phyloP scores from a whole-genome alignment of 2,888 invertebrate genomes.

The Argyra leucocephala region DNA sequence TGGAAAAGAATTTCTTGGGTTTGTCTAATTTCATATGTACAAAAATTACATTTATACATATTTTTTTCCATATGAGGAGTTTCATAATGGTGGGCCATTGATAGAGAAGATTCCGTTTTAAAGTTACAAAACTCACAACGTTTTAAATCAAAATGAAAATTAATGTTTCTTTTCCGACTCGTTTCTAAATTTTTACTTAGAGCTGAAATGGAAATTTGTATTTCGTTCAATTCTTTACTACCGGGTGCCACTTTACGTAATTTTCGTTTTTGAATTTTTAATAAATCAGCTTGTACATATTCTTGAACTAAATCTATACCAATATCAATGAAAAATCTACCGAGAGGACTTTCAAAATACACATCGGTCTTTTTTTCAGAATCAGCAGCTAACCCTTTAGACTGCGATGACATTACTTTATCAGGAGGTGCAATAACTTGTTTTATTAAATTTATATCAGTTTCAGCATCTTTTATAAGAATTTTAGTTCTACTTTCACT shows the following conservation, averaged over 20 bases:
- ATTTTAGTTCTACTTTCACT: constrained; percentile 45
- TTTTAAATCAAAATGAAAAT: constrained; percentile 62
- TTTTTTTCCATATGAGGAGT: constrained; percentile 86
- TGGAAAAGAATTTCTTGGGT: constrained; percentile 83
- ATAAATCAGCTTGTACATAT: constrained; percentile 83
- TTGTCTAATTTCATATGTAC: constrained; percentile 68
- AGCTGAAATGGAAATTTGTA: constrained; percentile 67
- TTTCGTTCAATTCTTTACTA: constrained; percentile 51
- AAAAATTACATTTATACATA: constrained; percentile 77
- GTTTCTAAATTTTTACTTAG: constrained; percentile 75
- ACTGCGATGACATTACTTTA: constrained; percentile 30
- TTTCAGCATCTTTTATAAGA: constrained; percentile 48
- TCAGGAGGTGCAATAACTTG: constrained; percentile 44
- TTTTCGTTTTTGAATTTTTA: constrained; percentile 78
- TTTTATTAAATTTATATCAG: constrained; percentile 48
- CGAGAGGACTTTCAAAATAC: constrained; percentile 78
- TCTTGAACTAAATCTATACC: constrained; percentile 86
- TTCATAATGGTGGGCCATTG: constrained; percentile 78
- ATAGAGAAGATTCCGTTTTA: constrained; percentile 74
- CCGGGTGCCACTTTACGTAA: constrained; percentile 55
- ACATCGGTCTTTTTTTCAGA: constrained; percentile 47
- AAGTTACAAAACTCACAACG: constrained; percentile 85
- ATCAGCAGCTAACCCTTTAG: constrained; percentile 26
- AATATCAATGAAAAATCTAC: constrained; percentile 84
- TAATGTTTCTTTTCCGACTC: constrained; percentile 76